Evolutionary conservation across 2,113 vertebrate species (phyloP).

Genomic region (Psilopsiagon aurifrons): DNA sequence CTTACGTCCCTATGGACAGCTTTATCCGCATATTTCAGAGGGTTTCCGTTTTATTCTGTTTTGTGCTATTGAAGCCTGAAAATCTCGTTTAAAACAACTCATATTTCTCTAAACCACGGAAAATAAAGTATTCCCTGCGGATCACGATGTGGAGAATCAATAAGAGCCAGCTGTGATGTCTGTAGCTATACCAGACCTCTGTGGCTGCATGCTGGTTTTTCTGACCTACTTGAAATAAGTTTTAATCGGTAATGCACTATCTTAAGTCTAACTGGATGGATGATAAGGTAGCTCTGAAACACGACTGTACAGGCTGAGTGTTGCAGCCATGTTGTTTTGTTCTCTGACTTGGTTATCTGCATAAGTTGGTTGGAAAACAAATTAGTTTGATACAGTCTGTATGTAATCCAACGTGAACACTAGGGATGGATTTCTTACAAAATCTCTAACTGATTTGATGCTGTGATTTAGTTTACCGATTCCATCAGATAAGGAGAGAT

Average conservation of each 20-base stretch:
- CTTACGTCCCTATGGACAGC: fast-evolving
- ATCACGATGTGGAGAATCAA: neutral
- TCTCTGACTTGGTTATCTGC: neutral
- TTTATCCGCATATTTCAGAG: fast-evolving
- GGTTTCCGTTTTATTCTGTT: neutral
- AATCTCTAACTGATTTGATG: neutral
- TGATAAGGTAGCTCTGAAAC: neutral
- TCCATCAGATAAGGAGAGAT: neutral
- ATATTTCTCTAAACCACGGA: neutral
- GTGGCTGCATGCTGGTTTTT: neutral
- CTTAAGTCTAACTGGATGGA: neutral
- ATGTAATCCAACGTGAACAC: neutral
- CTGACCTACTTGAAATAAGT: slow-evolving; percentile 6
- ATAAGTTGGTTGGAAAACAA: neutral
- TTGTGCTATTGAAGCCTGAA: neutral
- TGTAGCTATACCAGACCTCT: neutral
- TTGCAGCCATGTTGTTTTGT: slow-evolving; percentile 50
- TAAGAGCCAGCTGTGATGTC: neutral
- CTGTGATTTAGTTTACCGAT: neutral
- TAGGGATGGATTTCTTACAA: neutral
- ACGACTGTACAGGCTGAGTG: neutral
- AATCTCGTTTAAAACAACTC: neutral
- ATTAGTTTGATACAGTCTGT: neutral
- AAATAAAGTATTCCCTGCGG: neutral
- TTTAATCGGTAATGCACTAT: neutral